These are phyloP conservation scores for Alentia gelatinosa DNA, from an alignment of 2,888 invertebrate species.

Conservation along the genomic window DNA sequence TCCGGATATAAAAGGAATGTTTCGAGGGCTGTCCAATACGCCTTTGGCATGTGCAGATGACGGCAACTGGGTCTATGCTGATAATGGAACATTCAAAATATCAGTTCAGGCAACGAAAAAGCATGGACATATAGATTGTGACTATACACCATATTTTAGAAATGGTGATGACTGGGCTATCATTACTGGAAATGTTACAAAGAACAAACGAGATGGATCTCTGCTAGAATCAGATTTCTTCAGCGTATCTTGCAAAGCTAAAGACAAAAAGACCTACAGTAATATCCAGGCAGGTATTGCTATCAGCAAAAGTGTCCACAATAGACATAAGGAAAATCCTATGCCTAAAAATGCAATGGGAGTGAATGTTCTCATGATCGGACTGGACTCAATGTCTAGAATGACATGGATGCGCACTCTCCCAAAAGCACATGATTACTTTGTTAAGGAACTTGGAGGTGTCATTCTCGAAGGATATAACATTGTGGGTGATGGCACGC, in stretches of 20 bases:
- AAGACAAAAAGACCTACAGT: slow-evolving; percentile 83
- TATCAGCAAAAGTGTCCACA: slow-evolving; percentile 57
- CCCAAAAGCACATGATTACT: slow-evolving; percentile 71
- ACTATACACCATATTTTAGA: neutral
- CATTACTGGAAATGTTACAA: neutral
- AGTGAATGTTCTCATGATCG: slow-evolving; percentile 90
- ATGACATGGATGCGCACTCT: slow-evolving; percentile 81
- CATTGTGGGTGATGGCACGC: slow-evolving; percentile 54
- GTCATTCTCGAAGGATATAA: slow-evolving; percentile 61
- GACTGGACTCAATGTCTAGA: slow-evolving; percentile 92
- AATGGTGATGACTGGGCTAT: neutral
- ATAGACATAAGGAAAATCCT: neutral
- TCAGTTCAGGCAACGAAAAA: neutral
- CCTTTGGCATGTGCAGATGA: neutral
- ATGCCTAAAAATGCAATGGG: slow-evolving; percentile 80
- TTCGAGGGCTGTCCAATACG: neutral
- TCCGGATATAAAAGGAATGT: neutral
- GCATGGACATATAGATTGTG: neutral
- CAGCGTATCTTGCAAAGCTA: slow-evolving; percentile 72
- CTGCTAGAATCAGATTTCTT: slow-evolving; percentile 74
- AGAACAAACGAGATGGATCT: slow-evolving; percentile 65
- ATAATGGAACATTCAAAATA: neutral
- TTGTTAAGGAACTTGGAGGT: slow-evolving; percentile 69
- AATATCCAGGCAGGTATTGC: slow-evolving; percentile 85
- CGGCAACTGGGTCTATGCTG: neutral